Evolutionary conservation across 2,888 invertebrate genomes (phyloP).

Genomic region (Stenotaenia linearis): DNA sequence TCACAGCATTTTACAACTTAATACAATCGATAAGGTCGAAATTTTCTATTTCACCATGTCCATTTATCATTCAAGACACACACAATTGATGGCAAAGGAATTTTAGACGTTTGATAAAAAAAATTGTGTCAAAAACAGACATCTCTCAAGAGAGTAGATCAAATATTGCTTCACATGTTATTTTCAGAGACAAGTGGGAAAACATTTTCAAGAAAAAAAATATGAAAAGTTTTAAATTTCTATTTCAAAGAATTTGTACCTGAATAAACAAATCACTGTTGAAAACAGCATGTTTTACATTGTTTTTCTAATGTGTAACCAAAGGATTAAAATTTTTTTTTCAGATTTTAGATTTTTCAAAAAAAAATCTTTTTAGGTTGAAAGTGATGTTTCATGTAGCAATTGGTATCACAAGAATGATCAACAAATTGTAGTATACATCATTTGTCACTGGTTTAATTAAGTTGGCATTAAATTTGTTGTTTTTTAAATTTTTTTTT

Average conservation of each 20-base stretch:
- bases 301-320: too few species aligned
- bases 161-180: background rate
- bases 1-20: background rate
- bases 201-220: background rate
- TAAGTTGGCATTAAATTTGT: background rate
- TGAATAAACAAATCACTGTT: too few species aligned
- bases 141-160: background rate
- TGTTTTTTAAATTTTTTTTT: background rate
- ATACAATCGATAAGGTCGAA: background rate
- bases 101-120: background rate
- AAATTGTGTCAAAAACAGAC: slow-evolving; percentile 11
- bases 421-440: background rate
- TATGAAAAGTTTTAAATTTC: background rate
- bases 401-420: background rate
- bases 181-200: background rate
- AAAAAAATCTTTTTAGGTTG: background rate
- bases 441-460: background rate
- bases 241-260: too few species aligned
- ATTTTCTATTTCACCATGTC: slow-evolving; percentile 11
- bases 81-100: background rate
- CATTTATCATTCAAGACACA: slow-evolving; percentile 19
- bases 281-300: too few species aligned
- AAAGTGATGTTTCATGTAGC: background rate
- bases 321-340: too few species aligned
- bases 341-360: too few species aligned